Conservation (phyloP, 2,113 vertebrate species). For the Cinclus cinclus region DNA sequence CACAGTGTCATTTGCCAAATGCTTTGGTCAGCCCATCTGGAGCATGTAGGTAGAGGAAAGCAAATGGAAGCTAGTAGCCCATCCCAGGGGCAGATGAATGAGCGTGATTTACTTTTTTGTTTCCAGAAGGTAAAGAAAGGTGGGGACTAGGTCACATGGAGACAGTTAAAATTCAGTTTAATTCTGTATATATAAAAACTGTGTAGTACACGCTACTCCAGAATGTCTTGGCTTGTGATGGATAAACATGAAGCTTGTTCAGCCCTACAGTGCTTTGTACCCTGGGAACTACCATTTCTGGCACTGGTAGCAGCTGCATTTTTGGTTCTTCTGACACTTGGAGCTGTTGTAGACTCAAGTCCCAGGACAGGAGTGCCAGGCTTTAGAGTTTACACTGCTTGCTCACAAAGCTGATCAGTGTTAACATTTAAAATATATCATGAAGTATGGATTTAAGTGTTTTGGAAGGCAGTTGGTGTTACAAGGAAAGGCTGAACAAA, state of each 20-base stretch:
- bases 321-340: neutral
- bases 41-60: neutral
- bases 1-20: neutral
- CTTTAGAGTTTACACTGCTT: neutral
- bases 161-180: neutral
- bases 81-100: neutral
- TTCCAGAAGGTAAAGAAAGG: neutral
- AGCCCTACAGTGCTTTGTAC: neutral
- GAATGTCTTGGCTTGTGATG: neutral
- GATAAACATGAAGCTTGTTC: neutral
- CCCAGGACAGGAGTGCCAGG: neutral
- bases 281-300: neutral
- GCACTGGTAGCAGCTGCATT: neutral
- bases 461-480: neutral
- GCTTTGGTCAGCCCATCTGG: neutral
- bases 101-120: neutral
- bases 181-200: neutral
- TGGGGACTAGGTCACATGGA: neutral
- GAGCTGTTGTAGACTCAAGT: neutral
- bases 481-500: neutral
- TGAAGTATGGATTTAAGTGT: neutral
- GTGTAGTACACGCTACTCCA: neutral
- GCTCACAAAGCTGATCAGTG: neutral
- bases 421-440: neutral
- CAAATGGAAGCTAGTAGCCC: neutral